Evolutionary conservation across 2,797 vertebrate species (phyloP).

Genomic region (Rhynchonycteris naso): DNA sequence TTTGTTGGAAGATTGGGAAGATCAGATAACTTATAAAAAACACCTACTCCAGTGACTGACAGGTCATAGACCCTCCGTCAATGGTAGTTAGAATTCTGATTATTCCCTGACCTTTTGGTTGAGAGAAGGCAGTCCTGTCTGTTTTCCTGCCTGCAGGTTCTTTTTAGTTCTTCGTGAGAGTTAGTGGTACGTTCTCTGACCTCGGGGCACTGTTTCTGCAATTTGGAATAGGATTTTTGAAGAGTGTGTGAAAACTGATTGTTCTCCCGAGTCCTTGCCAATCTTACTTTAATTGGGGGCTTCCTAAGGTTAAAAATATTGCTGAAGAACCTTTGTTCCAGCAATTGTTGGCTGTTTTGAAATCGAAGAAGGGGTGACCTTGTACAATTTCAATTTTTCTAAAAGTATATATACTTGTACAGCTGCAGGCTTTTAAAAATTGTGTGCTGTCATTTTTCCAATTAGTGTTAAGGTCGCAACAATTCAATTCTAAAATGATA

Average conservation of each 20-base stretch:
- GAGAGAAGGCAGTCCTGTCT: neutral
- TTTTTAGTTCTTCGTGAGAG: neutral
- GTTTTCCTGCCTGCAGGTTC: neutral
- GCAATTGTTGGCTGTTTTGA: constrained; percentile 66
- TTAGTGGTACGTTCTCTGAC: neutral
- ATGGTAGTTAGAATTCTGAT: neutral
- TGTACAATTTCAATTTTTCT: constrained; percentile 59
- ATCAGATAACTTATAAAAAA: neutral
- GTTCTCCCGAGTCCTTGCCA: constrained; percentile 56
- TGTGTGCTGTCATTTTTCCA: constrained; percentile 73
- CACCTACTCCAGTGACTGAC: neutral
- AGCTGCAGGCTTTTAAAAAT: constrained; percentile 72
- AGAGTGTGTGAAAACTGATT: constrained; percentile 56
- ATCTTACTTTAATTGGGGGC: constrained; percentile 70
- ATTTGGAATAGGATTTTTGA: constrained; percentile 56
- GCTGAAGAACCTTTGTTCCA: constrained; percentile 57
- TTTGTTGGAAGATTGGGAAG: neutral
- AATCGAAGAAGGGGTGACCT: constrained; percentile 59
- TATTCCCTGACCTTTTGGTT: neutral
- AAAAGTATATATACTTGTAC: constrained; percentile 53
- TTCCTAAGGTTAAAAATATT: constrained; percentile 69
- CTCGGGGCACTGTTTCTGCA: constrained; percentile 33
- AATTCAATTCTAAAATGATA: constrained; percentile 72
- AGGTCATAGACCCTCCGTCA: neutral
- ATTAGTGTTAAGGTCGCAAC: constrained; percentile 77